phyloP scores from a whole-genome alignment of 2,888 invertebrate species.

The Isotomurus palustris region DNA sequence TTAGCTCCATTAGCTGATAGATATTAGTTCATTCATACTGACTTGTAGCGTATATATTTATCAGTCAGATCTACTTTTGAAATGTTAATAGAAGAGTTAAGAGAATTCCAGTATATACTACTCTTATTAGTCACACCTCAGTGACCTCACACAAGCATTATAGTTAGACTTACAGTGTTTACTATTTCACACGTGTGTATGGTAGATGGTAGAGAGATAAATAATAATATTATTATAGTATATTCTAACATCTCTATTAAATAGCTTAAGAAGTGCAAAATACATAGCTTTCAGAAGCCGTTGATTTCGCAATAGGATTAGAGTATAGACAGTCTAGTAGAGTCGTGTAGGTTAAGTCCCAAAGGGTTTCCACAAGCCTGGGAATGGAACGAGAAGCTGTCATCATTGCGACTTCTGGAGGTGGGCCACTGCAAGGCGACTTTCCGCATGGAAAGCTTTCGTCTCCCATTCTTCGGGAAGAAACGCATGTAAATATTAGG shows the following conservation, averaged over 20 bases:
- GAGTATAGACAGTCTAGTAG: neutral
- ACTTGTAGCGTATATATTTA: too few relatives aligned
- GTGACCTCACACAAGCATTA: too few relatives aligned
- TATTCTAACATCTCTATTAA: neutral
- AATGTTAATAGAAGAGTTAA: too few relatives aligned
- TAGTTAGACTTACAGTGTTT: too few relatives aligned
- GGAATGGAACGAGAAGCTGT: slow-evolving; percentile 3
- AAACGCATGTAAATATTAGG: too few relatives aligned
- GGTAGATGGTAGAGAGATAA: neutral
- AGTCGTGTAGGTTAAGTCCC: neutral
- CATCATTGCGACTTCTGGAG: neutral
- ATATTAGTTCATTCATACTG: neutral
- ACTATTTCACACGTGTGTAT: neutral
- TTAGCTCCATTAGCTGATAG: neutral
- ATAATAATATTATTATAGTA: neutral
- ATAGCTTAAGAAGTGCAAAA: neutral
- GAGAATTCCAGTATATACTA: too few relatives aligned
- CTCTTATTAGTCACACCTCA: too few relatives aligned
- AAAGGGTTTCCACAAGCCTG: neutral
- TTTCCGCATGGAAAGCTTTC: neutral
- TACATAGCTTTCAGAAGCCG: neutral
- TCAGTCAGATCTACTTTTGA: too few relatives aligned
- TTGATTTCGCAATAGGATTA: neutral
- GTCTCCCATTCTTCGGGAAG: neutral
- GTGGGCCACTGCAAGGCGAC: neutral